These are phyloP conservation scores for Cydia fagiglandana DNA, from an alignment of 1,140 invertebrate genomes.

Conservation along the genomic window DNA sequence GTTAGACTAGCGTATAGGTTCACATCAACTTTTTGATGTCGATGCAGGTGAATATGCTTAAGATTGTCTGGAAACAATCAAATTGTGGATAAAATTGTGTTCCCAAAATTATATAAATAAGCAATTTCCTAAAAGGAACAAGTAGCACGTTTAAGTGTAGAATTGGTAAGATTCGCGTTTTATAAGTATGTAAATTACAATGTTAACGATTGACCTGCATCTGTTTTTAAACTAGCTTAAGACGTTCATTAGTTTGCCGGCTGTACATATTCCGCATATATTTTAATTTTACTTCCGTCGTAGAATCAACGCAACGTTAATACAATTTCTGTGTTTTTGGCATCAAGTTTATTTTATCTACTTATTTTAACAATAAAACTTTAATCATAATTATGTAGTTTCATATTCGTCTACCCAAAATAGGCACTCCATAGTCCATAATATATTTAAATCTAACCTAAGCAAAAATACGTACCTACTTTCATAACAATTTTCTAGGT, in stretches of 20 bases:
- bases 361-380: slow-evolving; percentile 79
- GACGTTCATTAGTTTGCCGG: slow-evolving; percentile 63
- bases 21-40: slow-evolving; percentile 51
- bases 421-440: background rate
- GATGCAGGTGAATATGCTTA: slow-evolving; percentile 69
- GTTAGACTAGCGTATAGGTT: slow-evolving; percentile 52
- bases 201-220: slow-evolving; percentile 73
- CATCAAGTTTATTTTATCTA: slow-evolving; percentile 80
- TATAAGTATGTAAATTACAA: slow-evolving; percentile 42
- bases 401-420: slow-evolving; percentile 17
- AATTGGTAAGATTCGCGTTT: slow-evolving; percentile 46
- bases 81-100: slow-evolving; percentile 56
- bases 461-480: no score
- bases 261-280: slow-evolving; percentile 75
- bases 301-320: slow-evolving; percentile 72
- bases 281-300: slow-evolving; percentile 53
- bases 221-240: slow-evolving; percentile 61
- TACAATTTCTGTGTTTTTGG: slow-evolving; percentile 75
- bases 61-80: slow-evolving; percentile 54
- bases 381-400: slow-evolving; percentile 54
- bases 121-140: slow-evolving; percentile 49
- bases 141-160: slow-evolving; percentile 42
- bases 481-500: no score
- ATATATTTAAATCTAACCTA: background rate
- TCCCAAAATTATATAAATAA: slow-evolving; percentile 48